Evolutionary conservation across 1,140 invertebrate genomes (phyloP).

Genomic region (Drosophila parvula): DNA sequence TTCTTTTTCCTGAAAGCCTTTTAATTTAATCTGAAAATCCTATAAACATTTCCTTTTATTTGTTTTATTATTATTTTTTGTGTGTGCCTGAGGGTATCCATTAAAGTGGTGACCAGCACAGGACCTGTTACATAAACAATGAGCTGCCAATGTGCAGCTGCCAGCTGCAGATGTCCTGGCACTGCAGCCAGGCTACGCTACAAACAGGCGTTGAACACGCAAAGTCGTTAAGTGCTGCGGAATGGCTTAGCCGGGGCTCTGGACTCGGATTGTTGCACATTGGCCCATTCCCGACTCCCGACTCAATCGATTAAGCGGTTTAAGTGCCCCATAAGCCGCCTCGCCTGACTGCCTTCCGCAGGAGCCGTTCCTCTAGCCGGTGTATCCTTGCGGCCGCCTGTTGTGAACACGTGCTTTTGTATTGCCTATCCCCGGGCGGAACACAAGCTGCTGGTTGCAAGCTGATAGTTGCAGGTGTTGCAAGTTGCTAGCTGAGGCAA

Average conservation of each 20-base stretch:
- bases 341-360: slow-evolving; percentile 30
- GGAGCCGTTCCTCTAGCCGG: slow-evolving; percentile 1
- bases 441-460: slow-evolving; percentile 3
- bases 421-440: slow-evolving; percentile 44
- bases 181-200: slow-evolving; percentile 27
- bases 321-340: slow-evolving; percentile 64
- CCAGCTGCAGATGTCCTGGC: slow-evolving; percentile 61
- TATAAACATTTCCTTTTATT: background rate
- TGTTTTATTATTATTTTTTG: background rate
- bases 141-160: slow-evolving; percentile 40
- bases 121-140: slow-evolving; percentile 59
- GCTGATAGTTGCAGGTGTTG: slow-evolving; percentile 8
- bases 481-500: background rate
- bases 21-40: background rate
- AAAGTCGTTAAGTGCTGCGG: slow-evolving; percentile 66
- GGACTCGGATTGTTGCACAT: slow-evolving; percentile 38
- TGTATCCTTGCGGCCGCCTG: slow-evolving; percentile 20
- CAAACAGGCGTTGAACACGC: slow-evolving; percentile 50
- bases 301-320: slow-evolving; percentile 69
- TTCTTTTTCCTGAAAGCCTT: background rate
- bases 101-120: slow-evolving; percentile 35
- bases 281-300: slow-evolving; percentile 14
- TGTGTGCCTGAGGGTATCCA: slow-evolving; percentile 22
- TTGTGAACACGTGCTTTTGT: slow-evolving; percentile 57
- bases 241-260: slow-evolving; percentile 50